These are phyloP conservation scores for Sesia bembeciformis DNA, from an alignment of 2,888 invertebrate genomes.

Conservation along the genomic window DNA sequence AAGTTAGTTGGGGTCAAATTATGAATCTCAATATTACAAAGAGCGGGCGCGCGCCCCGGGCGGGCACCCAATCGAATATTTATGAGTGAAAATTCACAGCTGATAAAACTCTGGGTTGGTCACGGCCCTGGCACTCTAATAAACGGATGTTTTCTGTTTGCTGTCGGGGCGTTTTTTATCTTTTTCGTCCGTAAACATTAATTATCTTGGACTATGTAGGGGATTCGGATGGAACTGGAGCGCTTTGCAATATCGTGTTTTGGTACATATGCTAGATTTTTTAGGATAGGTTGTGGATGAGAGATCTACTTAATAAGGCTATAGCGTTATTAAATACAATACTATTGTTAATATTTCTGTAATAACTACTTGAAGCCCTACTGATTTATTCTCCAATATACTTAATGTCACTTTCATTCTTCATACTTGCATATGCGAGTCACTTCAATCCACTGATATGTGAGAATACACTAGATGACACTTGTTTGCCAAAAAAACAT, in stretches of 20 bases:
- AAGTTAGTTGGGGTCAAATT: conserved; percentile 53
- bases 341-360: too few species aligned
- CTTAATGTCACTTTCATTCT: too few species aligned
- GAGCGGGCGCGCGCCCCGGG: conserved; percentile 26
- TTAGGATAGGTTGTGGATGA: not conserved
- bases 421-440: too few species aligned
- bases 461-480: too few species aligned
- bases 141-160: conserved; percentile 30
- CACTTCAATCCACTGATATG: too few species aligned
- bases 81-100: conserved; percentile 65
- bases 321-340: not conserved
- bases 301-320: not conserved
- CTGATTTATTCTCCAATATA: too few species aligned
- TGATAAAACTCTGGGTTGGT: conserved; percentile 45
- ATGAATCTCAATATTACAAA: conserved; percentile 59
- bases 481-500: too few species aligned
- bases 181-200: not conserved
- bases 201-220: not conserved
- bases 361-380: too few species aligned
- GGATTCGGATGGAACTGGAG: not conserved
- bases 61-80: conserved; percentile 57
- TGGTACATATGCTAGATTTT: not conserved
- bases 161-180: not conserved
- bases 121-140: conserved; percentile 22
- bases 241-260: not conserved